Conservation (phyloP, 2,113 vertebrate species). For the Limanda limanda region DNA sequence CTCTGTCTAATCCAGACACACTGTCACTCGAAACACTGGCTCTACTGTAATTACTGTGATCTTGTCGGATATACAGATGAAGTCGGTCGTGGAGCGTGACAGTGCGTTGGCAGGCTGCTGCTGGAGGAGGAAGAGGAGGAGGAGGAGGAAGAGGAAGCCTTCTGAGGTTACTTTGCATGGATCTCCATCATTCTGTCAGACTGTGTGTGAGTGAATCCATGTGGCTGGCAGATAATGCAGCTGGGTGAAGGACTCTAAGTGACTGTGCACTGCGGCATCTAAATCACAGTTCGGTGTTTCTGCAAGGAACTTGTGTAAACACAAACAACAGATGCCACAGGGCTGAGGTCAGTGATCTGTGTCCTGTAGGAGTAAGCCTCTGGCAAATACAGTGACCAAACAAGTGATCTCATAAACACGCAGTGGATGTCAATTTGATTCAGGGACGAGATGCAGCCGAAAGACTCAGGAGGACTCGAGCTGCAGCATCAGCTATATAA, state of each 20-base stretch:
- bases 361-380: slow-evolving; percentile 15
- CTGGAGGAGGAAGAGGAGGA: slow-evolving; percentile 13
- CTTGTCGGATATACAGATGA: slow-evolving; percentile 47
- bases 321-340: slow-evolving; percentile 2
- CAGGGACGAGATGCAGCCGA: slow-evolving; percentile 17
- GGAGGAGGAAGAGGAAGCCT: neutral
- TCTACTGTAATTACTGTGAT: slow-evolving; percentile 59
- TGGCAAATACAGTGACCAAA: slow-evolving; percentile 17
- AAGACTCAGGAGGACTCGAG: neutral
- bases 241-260: slow-evolving; percentile 12
- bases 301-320: slow-evolving; percentile 8
- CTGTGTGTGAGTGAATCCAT: slow-evolving; percentile 27
- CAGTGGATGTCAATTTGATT: slow-evolving; percentile 11
- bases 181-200: slow-evolving; percentile 54
- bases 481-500: slow-evolving; percentile 32
- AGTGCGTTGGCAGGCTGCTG: slow-evolving; percentile 32
- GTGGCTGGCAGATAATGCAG: slow-evolving; percentile 23
- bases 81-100: slow-evolving; percentile 42
- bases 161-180: slow-evolving; percentile 37
- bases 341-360: slow-evolving; percentile 35
- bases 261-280: neutral
- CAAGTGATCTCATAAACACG: neutral
- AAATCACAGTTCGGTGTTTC: neutral
- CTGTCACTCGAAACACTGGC: slow-evolving; percentile 51
- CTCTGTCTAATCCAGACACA: slow-evolving; percentile 46